These are phyloP conservation scores for Dilophus febrilis DNA, from an alignment of 2,888 invertebrate genomes.

Conservation along the genomic window DNA sequence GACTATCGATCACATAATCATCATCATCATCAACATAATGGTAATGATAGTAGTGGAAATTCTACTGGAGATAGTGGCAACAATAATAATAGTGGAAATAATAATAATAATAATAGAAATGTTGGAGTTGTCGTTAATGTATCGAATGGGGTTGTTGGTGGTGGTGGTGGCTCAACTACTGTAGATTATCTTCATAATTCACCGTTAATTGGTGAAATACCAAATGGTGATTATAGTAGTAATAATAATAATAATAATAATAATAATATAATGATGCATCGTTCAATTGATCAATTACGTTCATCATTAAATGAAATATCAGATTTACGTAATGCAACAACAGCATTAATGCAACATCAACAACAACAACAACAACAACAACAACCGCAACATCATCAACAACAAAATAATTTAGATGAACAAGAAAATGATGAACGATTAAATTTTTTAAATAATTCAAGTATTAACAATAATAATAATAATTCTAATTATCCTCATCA, in stretches of 20 bases:
- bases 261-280: constrained; percentile 41
- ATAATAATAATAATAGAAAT: too few species aligned
- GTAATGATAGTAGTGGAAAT: too few species aligned
- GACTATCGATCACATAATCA: constrained; percentile 34
- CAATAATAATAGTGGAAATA: too few species aligned
- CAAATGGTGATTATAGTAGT: constrained; percentile 42
- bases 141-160: too few species aligned
- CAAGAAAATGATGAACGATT: constrained; percentile 4
- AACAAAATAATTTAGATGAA: not conserved
- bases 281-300: constrained; percentile 45
- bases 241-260: too few species aligned
- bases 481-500: too few species aligned
- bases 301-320: constrained; percentile 42
- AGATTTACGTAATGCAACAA: constrained; percentile 34
- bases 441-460: not conserved
- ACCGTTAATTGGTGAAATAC: constrained; percentile 49
- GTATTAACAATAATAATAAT: too few species aligned
- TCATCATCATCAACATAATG: too few species aligned
- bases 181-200: constrained; percentile 49
- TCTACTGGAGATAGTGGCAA: constrained; percentile 41
- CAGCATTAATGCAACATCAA: constrained; percentile 18
- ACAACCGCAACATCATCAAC: too few species aligned
- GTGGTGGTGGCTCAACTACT: constrained; percentile 18
- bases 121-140: too few species aligned
- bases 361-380: constrained; percentile 33